A percentile compares a stretch with the other conserved stretches of the same genome.
phyloP scores from a whole-genome alignment of 2,797 vertebrate species.

The Xenentodon cancila region DNA sequence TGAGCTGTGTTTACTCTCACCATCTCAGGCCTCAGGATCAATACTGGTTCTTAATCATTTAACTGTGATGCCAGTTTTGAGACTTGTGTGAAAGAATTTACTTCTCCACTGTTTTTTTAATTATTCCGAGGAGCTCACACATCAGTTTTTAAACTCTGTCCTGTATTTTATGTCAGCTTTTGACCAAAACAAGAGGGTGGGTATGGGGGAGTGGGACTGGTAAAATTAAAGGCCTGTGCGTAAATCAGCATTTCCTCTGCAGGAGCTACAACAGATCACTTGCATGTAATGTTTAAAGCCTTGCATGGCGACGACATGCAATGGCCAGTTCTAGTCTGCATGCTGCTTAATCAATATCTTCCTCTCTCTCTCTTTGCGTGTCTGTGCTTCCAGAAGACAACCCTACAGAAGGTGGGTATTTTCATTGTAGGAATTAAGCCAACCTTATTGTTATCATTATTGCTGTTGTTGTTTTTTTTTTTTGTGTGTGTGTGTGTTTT shows the following conservation, averaged over 20 bases:
- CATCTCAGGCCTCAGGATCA: conserved; percentile 25
- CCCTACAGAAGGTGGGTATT: conserved; percentile 96
- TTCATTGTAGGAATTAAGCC: conserved; percentile 65
- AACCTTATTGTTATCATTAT: conserved; percentile 39
- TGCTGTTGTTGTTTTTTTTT: neutral
- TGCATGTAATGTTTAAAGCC: conserved; percentile 97
- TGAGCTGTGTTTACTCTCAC: conserved; percentile 18
- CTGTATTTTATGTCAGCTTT: conserved; percentile 45
- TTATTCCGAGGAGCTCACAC: conserved; percentile 45
- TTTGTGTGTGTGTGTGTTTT: too few relatives aligned
- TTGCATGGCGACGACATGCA: conserved; percentile 98
- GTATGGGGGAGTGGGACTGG: neutral
- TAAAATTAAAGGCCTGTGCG: conserved; percentile 13
- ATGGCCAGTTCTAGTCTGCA: conserved; percentile 95
- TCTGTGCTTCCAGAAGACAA: conserved; percentile 97
- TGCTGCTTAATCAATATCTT: conserved; percentile 99
- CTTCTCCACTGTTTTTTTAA: conserved; percentile 33
- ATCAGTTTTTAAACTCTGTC: conserved; percentile 34
- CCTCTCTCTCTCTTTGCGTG: conserved; percentile 97
- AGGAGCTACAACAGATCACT: conserved; percentile 85
- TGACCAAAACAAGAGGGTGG: neutral
- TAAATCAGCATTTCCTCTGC: conserved; percentile 63
- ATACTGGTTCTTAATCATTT: conserved; percentile 47
- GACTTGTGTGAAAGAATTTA: conserved; percentile 25
- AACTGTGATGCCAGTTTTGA: conserved; percentile 27